Evolutionary conservation across 2,797 vertebrate genomes (phyloP), one percentile per base, ranked within the genome.

Genomic region (Dermochelys coriacea): DNA sequence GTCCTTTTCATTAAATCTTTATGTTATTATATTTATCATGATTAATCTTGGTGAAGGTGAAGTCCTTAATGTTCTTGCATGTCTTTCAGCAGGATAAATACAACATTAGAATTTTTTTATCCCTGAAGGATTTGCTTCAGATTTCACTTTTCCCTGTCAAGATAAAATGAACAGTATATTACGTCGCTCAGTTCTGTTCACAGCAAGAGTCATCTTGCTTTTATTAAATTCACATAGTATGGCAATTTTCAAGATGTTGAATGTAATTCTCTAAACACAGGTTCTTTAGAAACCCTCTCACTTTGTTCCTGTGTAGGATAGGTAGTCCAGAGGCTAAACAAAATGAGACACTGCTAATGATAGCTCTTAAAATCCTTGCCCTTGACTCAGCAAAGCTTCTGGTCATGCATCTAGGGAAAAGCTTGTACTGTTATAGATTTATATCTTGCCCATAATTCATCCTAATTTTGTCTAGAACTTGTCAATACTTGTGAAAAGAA

Each of bases 331-430:
- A 25, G 27, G 25, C 29, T 10, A 59, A 59, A 59, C 29, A 59
- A 31, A 59, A 59, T 59, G n/a, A 75, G 71, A 41, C n/a, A 47
- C 80, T 91, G 93, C 91, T 91, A 96, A 96, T 95, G 85, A 91
- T 82, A 96, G 51, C 50, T 88, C 92, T 82, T 88, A 91, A 93
- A 93, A 91, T 93, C 78, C 85, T 90, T 82, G 80, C 90, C 80
- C 57, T 94, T 90, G 16, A 45, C 23, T 75, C 34, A 6, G 57
- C 96, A 94, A 97, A 96, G 80, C 12, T 71, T 93, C 77, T 90
- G 82, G 86, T 94, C 91, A 93, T 93, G 94, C 96, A 94, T 87
- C 91, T 90, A 78, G 80, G 82, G 90, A 92, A 90, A 92, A 93
- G 94, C 96, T 92, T 75, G 57, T 59, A 59, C 57, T 31, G 57